Conservation (phyloP, 2,113 vertebrate species). For the Anser brachyrhynchus region DNA sequence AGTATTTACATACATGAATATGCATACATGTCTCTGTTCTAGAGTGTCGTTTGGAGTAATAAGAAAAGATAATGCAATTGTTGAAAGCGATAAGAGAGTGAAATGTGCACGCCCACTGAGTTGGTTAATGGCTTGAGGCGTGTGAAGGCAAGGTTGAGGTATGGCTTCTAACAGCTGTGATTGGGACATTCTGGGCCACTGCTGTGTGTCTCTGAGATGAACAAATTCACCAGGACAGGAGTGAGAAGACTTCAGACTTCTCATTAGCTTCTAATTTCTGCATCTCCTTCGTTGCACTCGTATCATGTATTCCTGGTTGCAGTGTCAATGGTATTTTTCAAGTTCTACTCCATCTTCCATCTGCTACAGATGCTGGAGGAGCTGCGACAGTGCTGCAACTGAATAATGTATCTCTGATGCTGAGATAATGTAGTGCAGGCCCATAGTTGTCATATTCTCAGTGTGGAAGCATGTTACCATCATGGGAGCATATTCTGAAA, state of each 20-base stretch:
- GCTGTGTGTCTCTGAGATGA: background rate
- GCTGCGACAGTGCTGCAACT: background rate
- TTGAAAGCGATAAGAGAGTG: background rate
- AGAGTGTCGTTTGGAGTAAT: background rate
- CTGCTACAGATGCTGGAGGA: background rate
- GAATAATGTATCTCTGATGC: background rate
- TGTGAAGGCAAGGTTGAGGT: background rate
- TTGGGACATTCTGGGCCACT: background rate
- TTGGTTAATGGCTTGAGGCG: background rate
- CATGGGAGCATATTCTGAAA: accelerated
- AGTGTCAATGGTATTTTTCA: background rate
- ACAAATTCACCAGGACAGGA: background rate
- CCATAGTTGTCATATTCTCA: accelerated
- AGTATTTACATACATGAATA: background rate
- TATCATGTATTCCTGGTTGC: background rate
- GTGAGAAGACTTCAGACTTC: background rate
- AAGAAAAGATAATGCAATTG: background rate
- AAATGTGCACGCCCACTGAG: background rate
- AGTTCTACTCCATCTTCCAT: background rate
- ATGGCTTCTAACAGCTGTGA: background rate
- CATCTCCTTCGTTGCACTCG: background rate
- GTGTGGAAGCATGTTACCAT: background rate
- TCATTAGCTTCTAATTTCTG: background rate
- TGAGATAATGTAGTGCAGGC: background rate
- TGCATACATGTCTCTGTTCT: background rate